Evolutionary conservation across 2,888 invertebrate genomes (phyloP), one percentile per base, ranked within the genome.

Genomic region (Luperina nickerlii): DNA sequence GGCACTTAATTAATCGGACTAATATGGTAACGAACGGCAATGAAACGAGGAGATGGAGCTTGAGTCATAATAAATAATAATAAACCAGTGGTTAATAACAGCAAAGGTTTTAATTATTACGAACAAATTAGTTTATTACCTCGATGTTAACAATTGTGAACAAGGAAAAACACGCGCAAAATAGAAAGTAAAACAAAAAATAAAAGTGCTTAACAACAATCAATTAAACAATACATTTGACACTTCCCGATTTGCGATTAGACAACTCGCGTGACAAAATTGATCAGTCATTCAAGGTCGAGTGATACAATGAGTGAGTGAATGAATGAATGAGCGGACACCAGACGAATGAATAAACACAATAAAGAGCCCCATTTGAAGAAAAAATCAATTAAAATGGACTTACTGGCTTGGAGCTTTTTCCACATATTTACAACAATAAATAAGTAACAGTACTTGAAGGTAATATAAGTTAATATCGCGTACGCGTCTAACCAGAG

Each of bases 321-420:
- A 38, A 6, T 11, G 57, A 85, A 79, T 72, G 79, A 87, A 85
- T 76, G 85, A 79, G 71, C 65, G 70, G 65, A 63, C n/a, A 63
- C 74, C 69, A 82, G 67, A 74, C 13, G 70, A 86, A 82, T 67
- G 78, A 79, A 77, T 65, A 65, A 82, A 88, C 57, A 83, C 63
- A 87, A 88, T 45, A 83, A 13, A 60, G n/a, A n/a, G 20, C 48
- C 54, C 51, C 54, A 38, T 69, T 57, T 27, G 27, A 27, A 79
- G 78, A 78, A 76, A 87, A 77, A 77, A 76, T 60, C 74, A 76
- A 76, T 70, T 82, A 87, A 83, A 80, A 70, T 67, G 77, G 78
- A 94, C 95, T 95, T 90, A 95, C 95, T 89, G 57, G 90, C 86
- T 57, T 90, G 91, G 57, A 91, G 84, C 82, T 94, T 94, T 87